A percentile compares a stretch with the other conserved stretches of the same genome.
Evolutionary conservation across 1,140 invertebrate genomes (phyloP).

Genomic region (Bombus sibiricus): DNA sequence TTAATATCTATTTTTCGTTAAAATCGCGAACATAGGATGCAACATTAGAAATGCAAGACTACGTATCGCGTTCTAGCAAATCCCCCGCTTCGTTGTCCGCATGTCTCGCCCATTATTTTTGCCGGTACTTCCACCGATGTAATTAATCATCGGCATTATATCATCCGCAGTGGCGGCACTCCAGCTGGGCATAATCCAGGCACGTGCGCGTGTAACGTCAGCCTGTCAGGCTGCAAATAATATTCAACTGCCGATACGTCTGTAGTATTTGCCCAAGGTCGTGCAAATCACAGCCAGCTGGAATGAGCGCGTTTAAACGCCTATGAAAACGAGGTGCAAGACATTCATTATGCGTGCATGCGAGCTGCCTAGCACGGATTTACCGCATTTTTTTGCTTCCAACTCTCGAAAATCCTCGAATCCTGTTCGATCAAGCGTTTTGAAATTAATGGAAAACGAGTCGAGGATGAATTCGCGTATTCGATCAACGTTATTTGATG

Average conservation of each 20-base stretch:
- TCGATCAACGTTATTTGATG: neutral
- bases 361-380: neutral
- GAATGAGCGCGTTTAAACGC: slow-evolving; percentile 39
- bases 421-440: neutral
- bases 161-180: slow-evolving; percentile 19
- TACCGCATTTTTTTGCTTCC: neutral
- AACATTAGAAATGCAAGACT: neutral
- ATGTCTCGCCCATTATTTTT: slow-evolving; percentile 50
- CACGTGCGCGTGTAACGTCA: slow-evolving; percentile 36
- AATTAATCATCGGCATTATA: slow-evolving; percentile 57
- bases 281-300: slow-evolving; percentile 51
- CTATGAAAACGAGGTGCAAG: slow-evolving; percentile 43
- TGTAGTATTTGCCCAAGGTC: slow-evolving; percentile 56
- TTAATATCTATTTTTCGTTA: neutral
- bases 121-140: slow-evolving; percentile 25
- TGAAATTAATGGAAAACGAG: neutral
- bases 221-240: slow-evolving; percentile 56
- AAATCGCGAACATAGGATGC: neutral
- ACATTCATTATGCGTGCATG: slow-evolving; percentile 42
- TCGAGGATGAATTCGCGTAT: neutral
- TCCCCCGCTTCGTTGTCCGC: neutral
- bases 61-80: neutral
- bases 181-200: slow-evolving; percentile 31
- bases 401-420: neutral
- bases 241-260: slow-evolving; percentile 60